These are phyloP conservation scores for Caprella mutica DNA, from an alignment of 2,888 invertebrate genomes.

Conservation along the genomic window DNA sequence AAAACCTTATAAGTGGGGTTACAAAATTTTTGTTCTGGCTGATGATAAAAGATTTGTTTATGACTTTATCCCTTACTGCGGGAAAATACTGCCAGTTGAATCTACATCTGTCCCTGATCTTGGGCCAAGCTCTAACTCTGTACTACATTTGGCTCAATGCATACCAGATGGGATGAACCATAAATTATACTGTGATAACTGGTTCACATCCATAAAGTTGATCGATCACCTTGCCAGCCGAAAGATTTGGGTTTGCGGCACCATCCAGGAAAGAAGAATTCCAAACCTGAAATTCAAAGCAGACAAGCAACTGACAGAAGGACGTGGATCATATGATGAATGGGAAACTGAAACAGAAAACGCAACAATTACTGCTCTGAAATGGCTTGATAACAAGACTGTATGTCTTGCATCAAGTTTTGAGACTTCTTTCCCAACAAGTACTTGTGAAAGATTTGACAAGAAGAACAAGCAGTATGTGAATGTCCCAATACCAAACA, in stretches of 20 bases:
- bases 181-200: constrained; percentile 11
- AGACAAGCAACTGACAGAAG: constrained; percentile 12
- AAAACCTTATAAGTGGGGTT: constrained; percentile 11
- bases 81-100: constrained; percentile 6
- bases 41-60: constrained; percentile 3
- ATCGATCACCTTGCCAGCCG: constrained; percentile 8
- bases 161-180: constrained; percentile 10
- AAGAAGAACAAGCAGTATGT: constrained; percentile 22
- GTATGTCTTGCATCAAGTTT: constrained; percentile 9
- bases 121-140: constrained; percentile 7
- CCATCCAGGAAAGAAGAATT: constrained; percentile 6
- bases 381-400: neutral
- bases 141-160: constrained; percentile 10
- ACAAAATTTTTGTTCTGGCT: constrained; percentile 10
- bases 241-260: constrained; percentile 4
- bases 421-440: constrained; percentile 5
- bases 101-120: constrained; percentile 7
- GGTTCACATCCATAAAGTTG: constrained; percentile 10
- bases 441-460: constrained; percentile 16
- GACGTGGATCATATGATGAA: constrained; percentile 13
- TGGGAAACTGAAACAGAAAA: neutral
- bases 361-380: constrained; percentile 7
- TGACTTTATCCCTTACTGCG: constrained; percentile 8
- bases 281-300: constrained; percentile 9
- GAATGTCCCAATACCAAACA: constrained; percentile 18